Evolutionary conservation across 2,797 vertebrate species (phyloP).

Genomic region (Prunella strophiata): DNA sequence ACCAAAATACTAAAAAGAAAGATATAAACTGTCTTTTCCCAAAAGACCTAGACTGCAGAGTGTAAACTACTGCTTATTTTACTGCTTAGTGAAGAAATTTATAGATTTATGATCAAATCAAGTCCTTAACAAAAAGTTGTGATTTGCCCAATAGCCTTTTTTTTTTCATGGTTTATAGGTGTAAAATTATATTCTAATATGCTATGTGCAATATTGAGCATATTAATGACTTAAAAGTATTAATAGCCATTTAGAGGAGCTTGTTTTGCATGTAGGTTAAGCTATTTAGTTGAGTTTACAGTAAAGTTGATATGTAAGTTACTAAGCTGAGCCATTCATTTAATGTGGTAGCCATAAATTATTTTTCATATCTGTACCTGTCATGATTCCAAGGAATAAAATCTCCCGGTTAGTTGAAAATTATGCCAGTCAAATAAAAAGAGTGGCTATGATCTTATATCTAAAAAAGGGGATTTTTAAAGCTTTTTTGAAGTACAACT

Average conservation of each 20-base stretch:
- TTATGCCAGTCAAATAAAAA: not conserved
- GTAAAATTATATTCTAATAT: not conserved
- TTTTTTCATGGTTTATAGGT: not conserved
- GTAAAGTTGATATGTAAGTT: not conserved
- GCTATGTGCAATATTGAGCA: not conserved
- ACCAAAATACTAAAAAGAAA: conserved; percentile 49
- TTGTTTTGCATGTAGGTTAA: not conserved
- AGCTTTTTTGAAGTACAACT: not conserved
- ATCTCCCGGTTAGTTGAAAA: not conserved
- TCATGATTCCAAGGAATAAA: not conserved
- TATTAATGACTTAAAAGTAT: not conserved
- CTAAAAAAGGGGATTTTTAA: not conserved
- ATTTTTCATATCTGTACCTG: not conserved
- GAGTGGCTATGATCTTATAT: not conserved
- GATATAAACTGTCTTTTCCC: conserved; percentile 31
- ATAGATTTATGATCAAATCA: not conserved
- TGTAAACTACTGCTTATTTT: conserved; percentile 22
- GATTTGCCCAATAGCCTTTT: not conserved
- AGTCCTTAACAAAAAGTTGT: not conserved
- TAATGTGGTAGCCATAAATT: not conserved
- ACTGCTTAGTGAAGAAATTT: not conserved
- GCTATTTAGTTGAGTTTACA: not conserved
- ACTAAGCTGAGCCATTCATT: not conserved
- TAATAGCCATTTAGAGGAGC: not conserved
- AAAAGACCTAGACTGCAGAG: not conserved